Conservation (phyloP, 2,113 vertebrate genomes). For the Promerops cafer region DNA sequence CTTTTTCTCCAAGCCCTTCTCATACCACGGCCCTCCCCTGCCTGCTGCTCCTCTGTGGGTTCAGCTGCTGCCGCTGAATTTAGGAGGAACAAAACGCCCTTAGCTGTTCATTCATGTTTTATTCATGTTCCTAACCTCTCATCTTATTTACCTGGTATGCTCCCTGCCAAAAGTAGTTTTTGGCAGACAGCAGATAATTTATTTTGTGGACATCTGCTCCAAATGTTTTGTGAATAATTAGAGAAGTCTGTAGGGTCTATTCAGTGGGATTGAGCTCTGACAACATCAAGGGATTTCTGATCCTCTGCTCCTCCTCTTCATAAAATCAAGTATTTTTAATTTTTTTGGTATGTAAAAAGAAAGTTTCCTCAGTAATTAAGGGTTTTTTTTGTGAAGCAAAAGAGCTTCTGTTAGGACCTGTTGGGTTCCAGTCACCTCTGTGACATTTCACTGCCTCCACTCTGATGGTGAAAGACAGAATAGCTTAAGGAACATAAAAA, state of each 20-base stretch:
- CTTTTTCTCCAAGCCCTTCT: neutral
- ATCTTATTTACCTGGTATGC: conserved; percentile 43
- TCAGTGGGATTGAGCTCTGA: neutral
- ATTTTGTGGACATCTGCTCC: conserved; percentile 58
- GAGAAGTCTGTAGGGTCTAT: conserved; percentile 7
- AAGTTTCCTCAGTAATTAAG: neutral
- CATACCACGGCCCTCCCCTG: neutral
- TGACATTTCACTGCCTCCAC: neutral
- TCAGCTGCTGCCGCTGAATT: neutral
- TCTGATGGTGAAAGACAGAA: neutral
- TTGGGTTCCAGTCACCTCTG: neutral
- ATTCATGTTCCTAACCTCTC: conserved; percentile 44
- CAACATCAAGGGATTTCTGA: neutral
- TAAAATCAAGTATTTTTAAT: neutral
- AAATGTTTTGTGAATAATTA: conserved; percentile 48
- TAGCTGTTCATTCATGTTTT: conserved; percentile 25
- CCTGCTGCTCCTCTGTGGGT: neutral
- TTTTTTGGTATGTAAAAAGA: neutral
- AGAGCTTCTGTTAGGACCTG: neutral
- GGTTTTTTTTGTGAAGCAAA: neutral
- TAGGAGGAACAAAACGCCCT: neutral
- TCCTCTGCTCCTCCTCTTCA: neutral
- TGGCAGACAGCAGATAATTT: conserved; percentile 50
- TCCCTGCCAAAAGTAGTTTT: conserved; percentile 29
- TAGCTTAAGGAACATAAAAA: neutral